Percentiles rank a stretch among this genome's conserved stretches.
phyloP scores from a whole-genome alignment of 2,113 vertebrate genomes.

The Oenanthe melanoleuca region DNA sequence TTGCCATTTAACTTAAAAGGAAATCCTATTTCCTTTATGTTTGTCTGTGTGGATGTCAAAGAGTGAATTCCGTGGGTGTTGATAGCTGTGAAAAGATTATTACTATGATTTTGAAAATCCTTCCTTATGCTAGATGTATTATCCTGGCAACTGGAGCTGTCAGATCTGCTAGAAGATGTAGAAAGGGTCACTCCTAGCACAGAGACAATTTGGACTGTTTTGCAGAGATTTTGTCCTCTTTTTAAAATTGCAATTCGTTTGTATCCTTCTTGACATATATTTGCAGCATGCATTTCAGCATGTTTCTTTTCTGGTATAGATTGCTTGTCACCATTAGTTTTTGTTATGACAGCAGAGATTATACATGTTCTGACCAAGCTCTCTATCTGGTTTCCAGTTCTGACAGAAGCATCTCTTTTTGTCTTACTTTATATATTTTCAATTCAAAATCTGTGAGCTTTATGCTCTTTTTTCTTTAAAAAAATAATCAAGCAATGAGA shows the following conservation, averaged over 20 bases:
- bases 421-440: neutral
- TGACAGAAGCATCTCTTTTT: neutral
- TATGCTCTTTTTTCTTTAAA: neutral
- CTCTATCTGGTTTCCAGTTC: slow-evolving; percentile 4
- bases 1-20: neutral
- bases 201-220: slow-evolving; percentile 42
- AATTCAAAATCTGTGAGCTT: neutral
- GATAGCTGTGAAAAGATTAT: slow-evolving; percentile 62
- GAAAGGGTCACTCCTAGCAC: slow-evolving; percentile 45
- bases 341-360: slow-evolving; percentile 56
- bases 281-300: slow-evolving; percentile 23
- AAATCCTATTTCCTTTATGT: slow-evolving; percentile 7
- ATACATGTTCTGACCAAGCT: slow-evolving; percentile 6
- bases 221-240: slow-evolving; percentile 32
- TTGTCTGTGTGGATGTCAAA: slow-evolving; percentile 5
- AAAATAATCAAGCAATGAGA: neutral
- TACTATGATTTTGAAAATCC: slow-evolving; percentile 52
- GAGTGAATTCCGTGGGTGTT: slow-evolving; percentile 44
- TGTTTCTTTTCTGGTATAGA: slow-evolving; percentile 19
- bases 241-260: slow-evolving; percentile 9
- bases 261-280: slow-evolving; percentile 32
- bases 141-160: slow-evolving; percentile 42
- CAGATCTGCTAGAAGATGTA: slow-evolving; percentile 25
- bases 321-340: slow-evolving; percentile 59
- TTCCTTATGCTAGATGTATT: slow-evolving; percentile 28